These are phyloP conservation scores for Bradypus variegatus DNA, from an alignment of 2,797 vertebrate species.

Conservation along the genomic window DNA sequence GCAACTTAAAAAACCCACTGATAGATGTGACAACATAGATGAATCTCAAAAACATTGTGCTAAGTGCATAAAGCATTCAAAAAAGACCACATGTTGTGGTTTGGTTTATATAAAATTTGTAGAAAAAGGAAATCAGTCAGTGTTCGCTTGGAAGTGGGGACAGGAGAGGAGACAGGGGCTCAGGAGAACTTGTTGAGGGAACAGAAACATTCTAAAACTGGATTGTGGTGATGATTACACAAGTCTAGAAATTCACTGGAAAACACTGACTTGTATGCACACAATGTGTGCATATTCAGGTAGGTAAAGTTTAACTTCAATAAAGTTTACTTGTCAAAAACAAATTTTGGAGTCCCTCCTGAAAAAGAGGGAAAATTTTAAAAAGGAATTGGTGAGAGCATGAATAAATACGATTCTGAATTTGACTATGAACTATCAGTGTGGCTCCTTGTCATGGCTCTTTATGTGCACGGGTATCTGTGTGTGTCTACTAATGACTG, in stretches of 20 bases:
- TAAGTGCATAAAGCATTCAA: neutral
- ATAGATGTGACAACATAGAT: neutral
- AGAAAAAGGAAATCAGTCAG: neutral
- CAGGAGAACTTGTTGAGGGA: neutral
- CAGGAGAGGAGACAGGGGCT: accelerated
- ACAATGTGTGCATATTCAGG: neutral
- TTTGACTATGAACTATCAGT: neutral
- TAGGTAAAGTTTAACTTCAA: neutral
- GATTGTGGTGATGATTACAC: neutral
- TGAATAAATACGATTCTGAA: neutral
- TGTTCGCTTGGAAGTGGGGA: neutral
- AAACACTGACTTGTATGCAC: neutral
- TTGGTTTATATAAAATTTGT: neutral
- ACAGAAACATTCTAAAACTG: neutral
- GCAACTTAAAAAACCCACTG: neutral
- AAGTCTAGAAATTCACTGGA: neutral
- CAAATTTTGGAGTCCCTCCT: neutral
- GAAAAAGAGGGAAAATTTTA: neutral
- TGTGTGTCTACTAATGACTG: neutral
- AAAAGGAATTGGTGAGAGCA: neutral
- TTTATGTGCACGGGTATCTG: neutral
- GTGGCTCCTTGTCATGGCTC: neutral
- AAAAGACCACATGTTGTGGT: neutral
- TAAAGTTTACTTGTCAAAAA: neutral
- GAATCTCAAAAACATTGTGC: neutral